phyloP scores from a whole-genome alignment of 2,113 vertebrate genomes.

The Saguinus imperator region DNA sequence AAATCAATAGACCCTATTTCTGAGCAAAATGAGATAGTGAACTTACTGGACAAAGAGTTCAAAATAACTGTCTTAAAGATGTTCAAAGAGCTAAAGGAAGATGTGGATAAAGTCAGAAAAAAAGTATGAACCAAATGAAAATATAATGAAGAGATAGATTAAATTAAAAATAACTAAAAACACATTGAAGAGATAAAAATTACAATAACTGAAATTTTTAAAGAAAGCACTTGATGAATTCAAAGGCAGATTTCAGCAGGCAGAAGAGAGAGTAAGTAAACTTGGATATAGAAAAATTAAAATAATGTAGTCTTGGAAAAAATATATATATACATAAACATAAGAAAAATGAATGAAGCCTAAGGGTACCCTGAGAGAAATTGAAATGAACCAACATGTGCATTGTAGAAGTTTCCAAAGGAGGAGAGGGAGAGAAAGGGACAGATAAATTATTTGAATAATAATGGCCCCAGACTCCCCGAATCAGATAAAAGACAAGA shows the following conservation, averaged over 20 bases:
- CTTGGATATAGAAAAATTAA: neutral
- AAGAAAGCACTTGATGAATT: neutral
- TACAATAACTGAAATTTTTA: neutral
- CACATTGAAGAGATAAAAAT: neutral
- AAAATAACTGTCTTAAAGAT: neutral
- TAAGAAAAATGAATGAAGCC: neutral
- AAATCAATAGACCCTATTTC: neutral
- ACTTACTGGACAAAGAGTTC: too few species aligned
- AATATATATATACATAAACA: too few species aligned
- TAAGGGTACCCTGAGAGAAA: neutral
- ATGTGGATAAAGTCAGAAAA: neutral
- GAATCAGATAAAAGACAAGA: neutral
- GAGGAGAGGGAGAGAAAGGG: neutral
- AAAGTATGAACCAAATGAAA: neutral
- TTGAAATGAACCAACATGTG: neutral
- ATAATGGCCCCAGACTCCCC: neutral
- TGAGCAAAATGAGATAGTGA: neutral
- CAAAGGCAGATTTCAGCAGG: neutral
- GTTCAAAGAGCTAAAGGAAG: neutral
- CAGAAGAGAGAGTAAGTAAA: neutral
- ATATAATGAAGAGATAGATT: neutral
- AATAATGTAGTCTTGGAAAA: neutral
- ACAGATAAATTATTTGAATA: neutral
- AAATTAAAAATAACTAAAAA: neutral
- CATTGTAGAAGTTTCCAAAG: neutral